These are phyloP conservation scores for Nephrotoma flavescens DNA, from an alignment of 2,888 invertebrate species.

Conservation along the genomic window DNA sequence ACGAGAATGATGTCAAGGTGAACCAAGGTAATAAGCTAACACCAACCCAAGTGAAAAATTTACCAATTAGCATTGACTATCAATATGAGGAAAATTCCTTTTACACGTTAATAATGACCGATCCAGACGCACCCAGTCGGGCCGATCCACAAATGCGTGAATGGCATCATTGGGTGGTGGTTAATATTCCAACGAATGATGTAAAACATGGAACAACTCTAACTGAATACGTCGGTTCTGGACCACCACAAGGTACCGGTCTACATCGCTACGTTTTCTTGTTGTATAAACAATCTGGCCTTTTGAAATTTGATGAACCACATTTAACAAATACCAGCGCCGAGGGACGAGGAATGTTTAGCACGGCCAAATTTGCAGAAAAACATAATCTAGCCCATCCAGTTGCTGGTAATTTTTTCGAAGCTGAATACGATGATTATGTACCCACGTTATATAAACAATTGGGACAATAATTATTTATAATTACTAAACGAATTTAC, in stretches of 20 bases:
- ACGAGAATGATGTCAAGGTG: conserved; percentile 32
- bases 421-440: conserved; percentile 78
- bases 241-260: conserved; percentile 44
- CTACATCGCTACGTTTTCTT: conserved; percentile 54
- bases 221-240: conserved; percentile 42
- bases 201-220: conserved; percentile 40
- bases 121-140: conserved; percentile 55
- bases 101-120: conserved; percentile 74
- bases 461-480: conserved; percentile 35
- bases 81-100: conserved; percentile 37
- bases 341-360: conserved; percentile 42
- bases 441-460: conserved; percentile 78
- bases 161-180: conserved; percentile 50
- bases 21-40: conserved; percentile 59
- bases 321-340: conserved; percentile 34
- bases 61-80: conserved; percentile 50
- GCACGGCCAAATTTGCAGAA: conserved; percentile 57
- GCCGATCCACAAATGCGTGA: conserved; percentile 42
- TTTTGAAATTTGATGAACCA: conserved; percentile 36
- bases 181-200: conserved; percentile 43
- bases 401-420: conserved; percentile 75
- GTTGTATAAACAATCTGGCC: conserved; percentile 48
- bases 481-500: no score
- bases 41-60: conserved; percentile 59
- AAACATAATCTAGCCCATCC: conserved; percentile 71